Conservation (phyloP, 1,140 invertebrate species). For the Leptonema lineaticorne region DNA sequence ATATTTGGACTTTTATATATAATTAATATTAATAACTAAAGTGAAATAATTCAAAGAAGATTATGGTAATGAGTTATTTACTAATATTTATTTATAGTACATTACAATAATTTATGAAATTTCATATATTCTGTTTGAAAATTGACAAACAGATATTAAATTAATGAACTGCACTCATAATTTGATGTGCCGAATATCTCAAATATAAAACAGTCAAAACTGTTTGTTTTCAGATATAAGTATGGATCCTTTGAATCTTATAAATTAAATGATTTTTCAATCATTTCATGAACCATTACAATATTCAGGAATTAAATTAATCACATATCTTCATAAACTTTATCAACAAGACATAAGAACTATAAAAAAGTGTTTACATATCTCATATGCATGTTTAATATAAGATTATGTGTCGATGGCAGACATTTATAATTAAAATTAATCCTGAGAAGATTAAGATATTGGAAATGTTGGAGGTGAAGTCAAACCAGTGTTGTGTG, state of each 20-base stretch:
- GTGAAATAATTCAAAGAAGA: no score
- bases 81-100: background rate
- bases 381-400: no score
- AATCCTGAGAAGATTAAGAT: background rate
- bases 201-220: conserved; percentile 7
- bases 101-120: background rate
- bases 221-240: conserved; percentile 14
- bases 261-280: conserved; percentile 5
- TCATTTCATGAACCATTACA: background rate
- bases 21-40: no score
- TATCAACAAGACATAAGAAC: no score
- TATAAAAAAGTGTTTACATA: no score
- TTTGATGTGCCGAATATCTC: background rate
- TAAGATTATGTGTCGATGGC: no score
- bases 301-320: background rate
- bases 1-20: background rate
- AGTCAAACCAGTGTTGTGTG: conserved; percentile 2
- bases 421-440: no score
- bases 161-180: background rate
- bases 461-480: background rate
- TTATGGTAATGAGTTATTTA: no score
- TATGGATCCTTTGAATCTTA: background rate
- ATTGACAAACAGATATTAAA: background rate
- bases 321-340: no score
- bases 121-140: background rate